Evolutionary conservation across 2,113 vertebrate species (phyloP), one percentile per base, ranked within the genome.

Genomic region (Hemibagrus wyckioides): DNA sequence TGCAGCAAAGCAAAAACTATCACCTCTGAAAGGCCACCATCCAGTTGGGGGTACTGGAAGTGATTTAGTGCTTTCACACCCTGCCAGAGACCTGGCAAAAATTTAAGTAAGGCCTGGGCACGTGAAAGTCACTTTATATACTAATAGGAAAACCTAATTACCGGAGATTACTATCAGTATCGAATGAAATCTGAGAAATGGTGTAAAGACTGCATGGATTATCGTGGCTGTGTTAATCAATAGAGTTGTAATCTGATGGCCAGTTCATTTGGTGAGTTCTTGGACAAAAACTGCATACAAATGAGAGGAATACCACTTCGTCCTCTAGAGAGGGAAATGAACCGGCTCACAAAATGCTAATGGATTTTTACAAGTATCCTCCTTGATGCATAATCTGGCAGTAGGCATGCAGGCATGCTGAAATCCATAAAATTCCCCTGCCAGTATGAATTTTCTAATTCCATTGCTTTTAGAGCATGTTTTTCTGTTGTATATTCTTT

Each of bases 41-140:
- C 28, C 10, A 61, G 54, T 50, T 23, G 63, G 33, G 50, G 33
- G 48, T 33, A 56, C 36, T 57, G 4, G 56, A 61, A 79, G 79
- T 82, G 23, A 67, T 83, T 83, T 50, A 39, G 80, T 80, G 10
- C 67, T 75, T 84, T 85, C 80, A 85, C 85, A 87, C 86, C 48
- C 63, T 65, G 1, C 19, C 59, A 21, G 73, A 59, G 81, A 81
- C 65, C 75, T 75, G 84, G 48, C 59, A 50, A 57, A 61, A 85
- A 54, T 50, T 77, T 39, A 41, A 59, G 56, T 30, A 63, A 50
- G 56, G 48, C n/a, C 75, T 28, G 52, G 21, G 59, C 79, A 65
- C 52, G n/a, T 59, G 30, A 83, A 67, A 52, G 82, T 89, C 82
- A 85, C 77, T 33, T 87, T 57, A n/a, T 67, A 61, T 36, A 80